Evolutionary conservation across 1,140 invertebrate genomes (phyloP).

Genomic region (Sycophaga agraensis): DNA sequence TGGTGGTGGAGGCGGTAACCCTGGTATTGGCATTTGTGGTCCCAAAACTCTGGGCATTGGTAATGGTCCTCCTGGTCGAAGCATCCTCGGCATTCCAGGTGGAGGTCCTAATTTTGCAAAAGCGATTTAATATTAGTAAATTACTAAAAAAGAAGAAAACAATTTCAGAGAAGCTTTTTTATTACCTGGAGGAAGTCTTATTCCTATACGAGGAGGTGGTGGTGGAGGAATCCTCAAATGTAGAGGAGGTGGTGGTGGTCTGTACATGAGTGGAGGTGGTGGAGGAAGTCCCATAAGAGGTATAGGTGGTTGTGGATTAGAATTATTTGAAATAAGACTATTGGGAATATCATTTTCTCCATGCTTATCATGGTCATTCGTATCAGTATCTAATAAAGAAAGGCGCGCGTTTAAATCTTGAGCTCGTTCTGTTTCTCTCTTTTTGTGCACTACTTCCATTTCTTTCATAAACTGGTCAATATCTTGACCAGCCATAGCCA

Average conservation of each 20-base stretch:
- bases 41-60: slow-evolving; percentile 63
- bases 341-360: slow-evolving; percentile 28
- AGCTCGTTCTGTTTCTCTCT: slow-evolving; percentile 66
- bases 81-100: slow-evolving; percentile 62
- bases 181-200: slow-evolving; percentile 55
- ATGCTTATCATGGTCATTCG: slow-evolving; percentile 44
- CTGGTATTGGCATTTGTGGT: slow-evolving; percentile 58
- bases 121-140: background rate
- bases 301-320: slow-evolving; percentile 48
- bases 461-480: slow-evolving; percentile 92
- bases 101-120: slow-evolving; percentile 48
- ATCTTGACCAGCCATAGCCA: slow-evolving; percentile 83
- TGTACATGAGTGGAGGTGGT: slow-evolving; percentile 52
- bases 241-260: slow-evolving; percentile 56
- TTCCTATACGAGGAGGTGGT: slow-evolving; percentile 57
- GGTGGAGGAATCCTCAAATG: slow-evolving; percentile 61
- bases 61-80: slow-evolving; percentile 51
- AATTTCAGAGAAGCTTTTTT: background rate
- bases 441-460: slow-evolving; percentile 82
- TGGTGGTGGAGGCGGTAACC: slow-evolving; percentile 59
- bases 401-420: slow-evolving; percentile 64
- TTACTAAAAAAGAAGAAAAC: slow-evolving; percentile 9
- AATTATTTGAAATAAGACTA: slow-evolving; percentile 20
- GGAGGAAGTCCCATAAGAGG: slow-evolving; percentile 60
- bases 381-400: slow-evolving; percentile 48